These are phyloP conservation scores for Chirona hameri DNA, from an alignment of 2,888 invertebrate species.

Conservation along the genomic window DNA sequence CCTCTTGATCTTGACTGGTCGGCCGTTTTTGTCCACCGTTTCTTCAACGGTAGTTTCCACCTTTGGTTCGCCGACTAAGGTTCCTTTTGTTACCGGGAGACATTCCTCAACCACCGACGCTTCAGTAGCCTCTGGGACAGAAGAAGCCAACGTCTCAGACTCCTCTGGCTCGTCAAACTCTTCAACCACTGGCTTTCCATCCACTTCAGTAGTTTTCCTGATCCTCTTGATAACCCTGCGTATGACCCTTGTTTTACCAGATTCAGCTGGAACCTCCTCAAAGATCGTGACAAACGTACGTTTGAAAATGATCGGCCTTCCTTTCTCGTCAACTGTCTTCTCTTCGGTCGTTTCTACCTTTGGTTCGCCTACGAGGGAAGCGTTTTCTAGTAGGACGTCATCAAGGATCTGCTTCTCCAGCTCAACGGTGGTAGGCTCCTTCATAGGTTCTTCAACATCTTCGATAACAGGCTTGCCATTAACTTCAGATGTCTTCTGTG, in stretches of 20 bases:
- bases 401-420: neutral
- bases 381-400: neutral
- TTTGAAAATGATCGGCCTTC: neutral
- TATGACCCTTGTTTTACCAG: neutral
- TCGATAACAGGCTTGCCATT: neutral
- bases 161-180: neutral
- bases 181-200: neutral
- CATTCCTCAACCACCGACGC: neutral
- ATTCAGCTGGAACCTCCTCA: neutral
- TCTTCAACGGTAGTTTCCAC: constrained; percentile 1
- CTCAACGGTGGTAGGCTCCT: neutral
- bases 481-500: neutral
- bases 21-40: neutral
- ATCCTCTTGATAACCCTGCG: neutral
- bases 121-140: neutral
- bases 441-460: neutral
- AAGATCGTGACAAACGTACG: neutral
- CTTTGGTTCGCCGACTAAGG: neutral
- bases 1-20: neutral
- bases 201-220: neutral
- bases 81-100: neutral
- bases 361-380: neutral
- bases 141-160: neutral
- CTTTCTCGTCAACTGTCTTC: neutral
- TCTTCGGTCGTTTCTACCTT: neutral